Conservation (phyloP, 2,888 invertebrate genomes). For the Sesamia inferens region DNA sequence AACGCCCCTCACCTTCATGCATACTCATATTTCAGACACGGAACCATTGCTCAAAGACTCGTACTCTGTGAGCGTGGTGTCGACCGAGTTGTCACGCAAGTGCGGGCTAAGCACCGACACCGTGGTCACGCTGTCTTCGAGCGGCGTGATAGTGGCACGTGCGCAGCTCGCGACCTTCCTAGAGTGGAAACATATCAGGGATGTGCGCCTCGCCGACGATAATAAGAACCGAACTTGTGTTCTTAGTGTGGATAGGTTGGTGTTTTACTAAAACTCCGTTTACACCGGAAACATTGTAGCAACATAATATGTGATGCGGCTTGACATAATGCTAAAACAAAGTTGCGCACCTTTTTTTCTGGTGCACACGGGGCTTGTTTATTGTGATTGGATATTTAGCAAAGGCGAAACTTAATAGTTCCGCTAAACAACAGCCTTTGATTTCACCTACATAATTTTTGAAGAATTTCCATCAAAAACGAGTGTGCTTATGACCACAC, state of each 20-base stretch:
- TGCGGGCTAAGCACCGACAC: constrained; percentile 90
- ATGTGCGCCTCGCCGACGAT: constrained; percentile 88
- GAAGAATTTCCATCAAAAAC: no score
- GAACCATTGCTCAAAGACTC: constrained; percentile 86
- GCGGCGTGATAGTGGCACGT: constrained; percentile 90
- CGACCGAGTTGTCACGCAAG: constrained; percentile 91
- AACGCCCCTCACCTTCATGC: constrained; percentile 56
- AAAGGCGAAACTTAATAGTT: neutral
- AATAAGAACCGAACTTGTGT: constrained; percentile 91
- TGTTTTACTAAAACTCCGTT: constrained; percentile 44
- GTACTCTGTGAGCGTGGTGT: constrained; percentile 91
- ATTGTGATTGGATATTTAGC: neutral
- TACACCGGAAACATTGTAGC: neutral
- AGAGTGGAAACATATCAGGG: constrained; percentile 91
- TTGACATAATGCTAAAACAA: neutral
- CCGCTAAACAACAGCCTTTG: neutral
- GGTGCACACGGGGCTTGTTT: neutral
- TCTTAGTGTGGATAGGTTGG: constrained; percentile 91
- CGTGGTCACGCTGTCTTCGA: constrained; percentile 88
- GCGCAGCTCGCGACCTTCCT: constrained; percentile 86
- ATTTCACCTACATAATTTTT: no score
- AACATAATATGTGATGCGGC: neutral
- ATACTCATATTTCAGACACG: constrained; percentile 80
- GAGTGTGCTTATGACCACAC: no score
- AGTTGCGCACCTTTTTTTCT: neutral